Evolutionary conservation across 2,113 vertebrate genomes (phyloP).

Genomic region (Eulemur macaco): DNA sequence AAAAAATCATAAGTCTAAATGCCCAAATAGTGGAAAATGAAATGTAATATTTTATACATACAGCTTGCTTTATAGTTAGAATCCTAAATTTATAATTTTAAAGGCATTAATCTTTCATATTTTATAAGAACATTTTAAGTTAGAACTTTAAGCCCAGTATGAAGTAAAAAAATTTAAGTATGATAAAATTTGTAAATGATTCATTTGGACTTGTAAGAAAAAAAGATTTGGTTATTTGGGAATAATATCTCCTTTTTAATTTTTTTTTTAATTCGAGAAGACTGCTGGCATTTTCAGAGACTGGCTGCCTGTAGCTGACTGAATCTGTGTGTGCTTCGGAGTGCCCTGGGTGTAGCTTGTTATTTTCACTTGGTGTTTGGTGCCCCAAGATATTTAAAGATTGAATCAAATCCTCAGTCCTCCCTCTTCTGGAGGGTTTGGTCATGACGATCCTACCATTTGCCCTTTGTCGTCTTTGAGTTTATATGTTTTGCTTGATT

Average conservation of each 20-base stretch:
- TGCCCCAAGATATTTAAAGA: background rate
- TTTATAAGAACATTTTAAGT: background rate
- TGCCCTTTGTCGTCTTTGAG: fast-evolving
- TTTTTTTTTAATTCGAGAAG: background rate
- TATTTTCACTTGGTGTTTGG: background rate
- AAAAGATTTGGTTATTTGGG: background rate
- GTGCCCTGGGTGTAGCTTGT: background rate
- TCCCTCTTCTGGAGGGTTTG: background rate
- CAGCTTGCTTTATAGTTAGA: background rate
- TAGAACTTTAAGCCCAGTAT: background rate
- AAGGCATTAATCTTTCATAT: background rate
- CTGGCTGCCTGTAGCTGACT: background rate
- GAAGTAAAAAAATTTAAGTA: background rate
- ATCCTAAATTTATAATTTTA: background rate
- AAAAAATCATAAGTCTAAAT: background rate
- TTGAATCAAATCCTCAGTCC: background rate
- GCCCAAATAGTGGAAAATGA: background rate
- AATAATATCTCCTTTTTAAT: background rate
- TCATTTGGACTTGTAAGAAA: background rate
- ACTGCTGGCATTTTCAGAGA: background rate
- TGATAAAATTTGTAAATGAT: background rate
- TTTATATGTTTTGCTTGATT: constrained; percentile 8
- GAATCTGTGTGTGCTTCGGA: background rate
- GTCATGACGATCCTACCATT: too few species aligned
- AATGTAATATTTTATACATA: background rate